These are phyloP conservation scores for Pseudomugil gertrudae DNA, from an alignment of 2,797 vertebrate species.

Conservation along the genomic window DNA sequence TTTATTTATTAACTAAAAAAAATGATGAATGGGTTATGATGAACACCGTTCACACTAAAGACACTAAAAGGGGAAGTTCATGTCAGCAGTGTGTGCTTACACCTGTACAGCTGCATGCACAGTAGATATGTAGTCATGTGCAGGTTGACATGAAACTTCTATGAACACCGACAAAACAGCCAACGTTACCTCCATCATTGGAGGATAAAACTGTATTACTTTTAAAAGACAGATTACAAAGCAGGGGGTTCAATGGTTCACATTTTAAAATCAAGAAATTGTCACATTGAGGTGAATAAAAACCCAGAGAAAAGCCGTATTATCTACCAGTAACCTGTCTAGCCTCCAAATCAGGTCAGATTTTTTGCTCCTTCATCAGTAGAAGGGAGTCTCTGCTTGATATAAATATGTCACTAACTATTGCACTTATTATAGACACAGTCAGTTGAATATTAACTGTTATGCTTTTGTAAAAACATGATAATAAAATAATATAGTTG, in stretches of 20 bases:
- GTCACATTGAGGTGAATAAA: slow-evolving; percentile 29
- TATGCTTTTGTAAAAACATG: background rate
- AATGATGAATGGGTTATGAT: background rate
- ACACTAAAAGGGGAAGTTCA: background rate
- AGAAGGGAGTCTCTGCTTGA: slow-evolving; percentile 25
- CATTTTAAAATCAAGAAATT: slow-evolving; percentile 1
- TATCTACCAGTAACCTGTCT: slow-evolving; percentile 53
- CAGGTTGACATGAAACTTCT: background rate
- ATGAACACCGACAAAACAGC: background rate
- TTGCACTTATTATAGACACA: slow-evolving; percentile 13
- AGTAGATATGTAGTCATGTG: background rate
- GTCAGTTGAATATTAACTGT: background rate
- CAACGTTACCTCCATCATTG: background rate
- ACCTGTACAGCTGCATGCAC: background rate
- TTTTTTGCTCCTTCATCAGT: slow-evolving; percentile 18
- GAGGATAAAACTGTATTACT: background rate
- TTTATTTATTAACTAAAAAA: slow-evolving; percentile 9
- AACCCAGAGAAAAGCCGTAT: slow-evolving; percentile 16
- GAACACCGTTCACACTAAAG: background rate
- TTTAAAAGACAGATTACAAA: background rate
- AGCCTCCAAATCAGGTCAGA: slow-evolving; percentile 33
- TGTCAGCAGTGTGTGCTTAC: background rate
- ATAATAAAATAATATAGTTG: background rate
- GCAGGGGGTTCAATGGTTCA: background rate
- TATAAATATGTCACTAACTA: slow-evolving; percentile 13